phyloP scores from a whole-genome alignment of 2,797 vertebrate species.

The Molossus molossus region DNA sequence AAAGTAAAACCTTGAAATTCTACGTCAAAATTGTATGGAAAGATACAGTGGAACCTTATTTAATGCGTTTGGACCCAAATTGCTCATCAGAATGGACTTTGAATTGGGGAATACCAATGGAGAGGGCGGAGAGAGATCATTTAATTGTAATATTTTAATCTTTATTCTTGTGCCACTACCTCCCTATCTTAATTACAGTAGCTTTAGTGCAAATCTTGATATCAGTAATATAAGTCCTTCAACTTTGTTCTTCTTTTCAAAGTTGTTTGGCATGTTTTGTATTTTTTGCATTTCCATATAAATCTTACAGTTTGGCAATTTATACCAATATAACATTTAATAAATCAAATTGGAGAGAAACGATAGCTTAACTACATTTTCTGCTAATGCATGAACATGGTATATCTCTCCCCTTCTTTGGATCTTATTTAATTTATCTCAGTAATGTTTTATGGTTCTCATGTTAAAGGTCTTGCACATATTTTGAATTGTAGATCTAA shows the following conservation, averaged over 20 bases:
- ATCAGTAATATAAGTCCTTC: neutral
- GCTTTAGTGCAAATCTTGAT: neutral
- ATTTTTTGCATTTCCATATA: conserved; percentile 1
- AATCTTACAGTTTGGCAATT: conserved; percentile 12
- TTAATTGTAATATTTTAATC: neutral
- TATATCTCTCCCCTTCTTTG: neutral
- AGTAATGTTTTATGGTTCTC: neutral
- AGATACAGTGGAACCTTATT: neutral
- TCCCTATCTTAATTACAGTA: neutral
- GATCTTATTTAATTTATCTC: neutral
- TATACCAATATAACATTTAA: neutral
- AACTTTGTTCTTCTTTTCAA: neutral
- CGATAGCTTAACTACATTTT: neutral
- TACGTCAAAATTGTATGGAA: neutral
- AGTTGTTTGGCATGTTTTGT: neutral
- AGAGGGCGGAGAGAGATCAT: neutral
- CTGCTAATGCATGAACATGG: neutral
- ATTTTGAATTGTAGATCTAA: neutral
- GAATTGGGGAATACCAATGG: neutral
- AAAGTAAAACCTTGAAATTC: conserved; percentile 8
- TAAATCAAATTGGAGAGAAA: neutral
- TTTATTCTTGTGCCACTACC: neutral
- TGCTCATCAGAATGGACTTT: neutral
- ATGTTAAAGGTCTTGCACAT: neutral
- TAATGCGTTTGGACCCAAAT: neutral